These are phyloP conservation scores for Osmerus eperlanus DNA, from an alignment of 2,113 vertebrate genomes.

Conservation along the genomic window DNA sequence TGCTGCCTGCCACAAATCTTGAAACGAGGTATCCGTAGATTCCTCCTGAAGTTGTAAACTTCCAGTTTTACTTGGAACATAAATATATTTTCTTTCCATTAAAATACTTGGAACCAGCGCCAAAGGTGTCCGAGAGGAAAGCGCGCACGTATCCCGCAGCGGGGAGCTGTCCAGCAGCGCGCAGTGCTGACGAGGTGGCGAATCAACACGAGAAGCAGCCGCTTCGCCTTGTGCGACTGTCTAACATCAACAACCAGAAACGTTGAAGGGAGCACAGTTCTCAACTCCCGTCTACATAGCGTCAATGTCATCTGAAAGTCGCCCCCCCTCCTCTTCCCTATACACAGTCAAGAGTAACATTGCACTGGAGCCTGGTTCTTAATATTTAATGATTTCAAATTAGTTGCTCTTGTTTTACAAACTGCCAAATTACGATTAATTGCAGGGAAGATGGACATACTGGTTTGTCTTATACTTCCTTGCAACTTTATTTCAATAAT, in stretches of 20 bases:
- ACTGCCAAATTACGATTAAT: neutral
- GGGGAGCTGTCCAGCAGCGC: conserved; percentile 69
- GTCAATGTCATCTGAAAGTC: conserved; percentile 85
- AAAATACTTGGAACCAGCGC: conserved; percentile 66
- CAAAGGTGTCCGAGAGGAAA: conserved; percentile 53
- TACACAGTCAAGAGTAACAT: conserved; percentile 46
- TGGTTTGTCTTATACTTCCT: neutral
- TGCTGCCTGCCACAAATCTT: conserved; percentile 60
- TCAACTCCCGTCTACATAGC: conserved; percentile 75
- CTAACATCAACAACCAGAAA: conserved; percentile 73
- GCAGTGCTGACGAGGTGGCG: conserved; percentile 67
- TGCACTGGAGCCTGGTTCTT: conserved; percentile 37
- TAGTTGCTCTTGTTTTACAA: neutral
- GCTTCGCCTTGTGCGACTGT: conserved; percentile 71
- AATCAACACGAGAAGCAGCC: conserved; percentile 69
- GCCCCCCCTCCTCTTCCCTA: conserved; percentile 60
- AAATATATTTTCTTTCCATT: conserved; percentile 72
- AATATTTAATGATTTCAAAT: conserved; percentile 26
- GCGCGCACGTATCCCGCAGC: conserved; percentile 24
- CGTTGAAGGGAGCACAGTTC: conserved; percentile 43
- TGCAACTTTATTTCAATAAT: conserved; percentile 8
- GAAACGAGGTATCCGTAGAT: conserved; percentile 68
- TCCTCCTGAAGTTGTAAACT: conserved; percentile 73
- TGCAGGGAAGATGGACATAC: neutral
- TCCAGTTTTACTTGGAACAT: conserved; percentile 67